phyloP scores from a whole-genome alignment of 2,888 invertebrate genomes.

The Osmoderma eremita region DNA sequence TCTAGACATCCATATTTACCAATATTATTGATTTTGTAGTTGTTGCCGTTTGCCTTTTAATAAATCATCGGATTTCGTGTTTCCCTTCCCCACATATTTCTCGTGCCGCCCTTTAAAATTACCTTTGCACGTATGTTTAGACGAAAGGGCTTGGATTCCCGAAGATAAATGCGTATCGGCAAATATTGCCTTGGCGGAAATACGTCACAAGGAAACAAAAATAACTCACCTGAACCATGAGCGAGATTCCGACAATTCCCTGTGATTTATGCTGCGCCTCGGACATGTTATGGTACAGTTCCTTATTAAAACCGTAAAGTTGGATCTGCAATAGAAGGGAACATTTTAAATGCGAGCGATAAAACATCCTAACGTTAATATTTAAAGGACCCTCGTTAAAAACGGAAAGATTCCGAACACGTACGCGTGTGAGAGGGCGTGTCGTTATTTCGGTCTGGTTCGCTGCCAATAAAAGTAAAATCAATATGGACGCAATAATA shows the following conservation, averaged over 20 bases:
- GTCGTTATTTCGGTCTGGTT: constrained; percentile 14
- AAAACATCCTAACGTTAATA: no score
- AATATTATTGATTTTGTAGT: no score
- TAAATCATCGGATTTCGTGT: constrained; percentile 6
- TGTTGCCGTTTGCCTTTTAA: not conserved
- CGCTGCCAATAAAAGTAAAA: constrained; percentile 45
- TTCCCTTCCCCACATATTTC: not conserved
- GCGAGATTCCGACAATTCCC: constrained; percentile 92
- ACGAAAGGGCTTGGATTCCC: not conserved
- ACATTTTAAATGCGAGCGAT: not conserved
- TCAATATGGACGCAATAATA: constrained; percentile 62
- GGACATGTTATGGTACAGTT: constrained; percentile 95
- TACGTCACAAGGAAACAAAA: constrained; percentile 31
- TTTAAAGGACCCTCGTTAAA: no score
- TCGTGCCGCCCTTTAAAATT: constrained; percentile 16
- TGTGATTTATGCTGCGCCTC: constrained; percentile 97
- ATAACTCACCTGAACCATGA: constrained; percentile 88
- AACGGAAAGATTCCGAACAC: no score
- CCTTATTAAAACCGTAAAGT: constrained; percentile 95
- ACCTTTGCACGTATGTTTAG: constrained; percentile 17
- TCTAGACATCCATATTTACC: no score
- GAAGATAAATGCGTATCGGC: constrained; percentile 32
- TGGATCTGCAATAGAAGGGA: constrained; percentile 80
- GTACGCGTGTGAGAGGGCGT: no score
- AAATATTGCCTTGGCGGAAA: constrained; percentile 27